Evolutionary conservation across 2,113 vertebrate species (phyloP).

Genomic region (Rhineura floridana): DNA sequence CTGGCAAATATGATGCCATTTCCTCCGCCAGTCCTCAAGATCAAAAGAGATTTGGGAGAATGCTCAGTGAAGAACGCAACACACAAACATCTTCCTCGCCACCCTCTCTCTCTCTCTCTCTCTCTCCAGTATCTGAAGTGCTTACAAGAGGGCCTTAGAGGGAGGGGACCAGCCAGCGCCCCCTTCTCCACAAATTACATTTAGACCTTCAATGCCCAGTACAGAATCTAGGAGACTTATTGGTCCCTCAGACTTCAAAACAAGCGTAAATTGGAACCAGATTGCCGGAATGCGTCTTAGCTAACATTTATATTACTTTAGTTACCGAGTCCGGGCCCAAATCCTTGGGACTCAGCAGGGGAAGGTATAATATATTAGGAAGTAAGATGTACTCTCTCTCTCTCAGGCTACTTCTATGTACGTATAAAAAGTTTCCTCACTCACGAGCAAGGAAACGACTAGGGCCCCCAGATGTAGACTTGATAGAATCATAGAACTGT

Average conservation of each 20-base stretch:
- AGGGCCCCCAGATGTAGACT: conserved; percentile 71
- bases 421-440: conserved; percentile 74
- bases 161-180: neutral
- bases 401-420: conserved; percentile 79
- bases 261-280: conserved; percentile 86
- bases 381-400: conserved; percentile 70
- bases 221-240: conserved; percentile 81
- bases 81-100: conserved; percentile 27
- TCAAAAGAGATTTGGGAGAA: conserved; percentile 76
- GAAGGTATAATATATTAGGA: conserved; percentile 83
- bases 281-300: conserved; percentile 81
- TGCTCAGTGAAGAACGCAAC: conserved; percentile 71
- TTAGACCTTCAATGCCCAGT: conserved; percentile 72
- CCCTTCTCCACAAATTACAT: conserved; percentile 71
- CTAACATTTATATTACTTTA: conserved; percentile 84
- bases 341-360: conserved; percentile 77
- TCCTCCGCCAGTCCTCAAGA: conserved; percentile 72
- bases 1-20: conserved; percentile 79
- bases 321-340: conserved; percentile 82
- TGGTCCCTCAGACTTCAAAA: conserved; percentile 84
- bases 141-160: conserved; percentile 45
- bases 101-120: conserved; percentile 35
- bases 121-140: conserved; percentile 50
- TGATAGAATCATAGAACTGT: no score
- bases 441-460: conserved; percentile 74